Evolutionary conservation across 1,140 invertebrate genomes (phyloP), one percentile per base, ranked within the genome.

Genomic region (Aphaenogaster rudis): DNA sequence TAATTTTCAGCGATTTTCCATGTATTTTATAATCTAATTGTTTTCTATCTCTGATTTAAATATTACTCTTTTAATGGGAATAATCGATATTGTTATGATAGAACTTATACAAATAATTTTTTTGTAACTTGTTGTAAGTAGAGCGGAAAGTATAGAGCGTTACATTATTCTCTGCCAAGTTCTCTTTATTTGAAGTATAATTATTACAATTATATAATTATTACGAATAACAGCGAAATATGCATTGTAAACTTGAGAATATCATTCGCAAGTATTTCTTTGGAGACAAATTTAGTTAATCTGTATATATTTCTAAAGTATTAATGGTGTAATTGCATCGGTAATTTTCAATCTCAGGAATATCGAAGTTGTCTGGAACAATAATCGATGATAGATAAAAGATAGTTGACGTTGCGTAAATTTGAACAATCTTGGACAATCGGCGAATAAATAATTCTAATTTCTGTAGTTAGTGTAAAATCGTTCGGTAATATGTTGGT

Each of bases 31-130:
- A 36, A 45, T 63, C 28, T 2, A n/a, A 50, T 64, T 48, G 2
- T n/a, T 63, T 63, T 79, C 11, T 11, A 21, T 52, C 9, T 79
- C 28, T 79, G 42, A 3, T 79, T 59, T 66, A 66, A n/a, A 79
- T 64, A 79, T 64, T 28, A 61, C 7, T 48, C 6, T 17, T 78
- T 66, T 8, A 36, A 36, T 33, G 15, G 48, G 1, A 36, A 13
- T 52, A 59, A 57, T 21, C 13, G 17, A 42, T 21, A 59, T 57
- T 2, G 8, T 57, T 76, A 57, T 59, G 33, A 59, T 59, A n/a
- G n/a, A 76, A 54, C 4, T 7, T 5, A 15, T 76, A 36, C 4
- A 13, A 50, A 2, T 39, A 17, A 28, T 45, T 15, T 45, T 11
- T 45, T 13, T 42, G 6, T 9, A 74, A 76, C 6, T 36, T 3